A percentile compares a stretch with the other conserved stretches of the same genome.
phyloP scores from a whole-genome alignment of 1,140 invertebrate species.

The Drosophila pseudoobscura region DNA sequence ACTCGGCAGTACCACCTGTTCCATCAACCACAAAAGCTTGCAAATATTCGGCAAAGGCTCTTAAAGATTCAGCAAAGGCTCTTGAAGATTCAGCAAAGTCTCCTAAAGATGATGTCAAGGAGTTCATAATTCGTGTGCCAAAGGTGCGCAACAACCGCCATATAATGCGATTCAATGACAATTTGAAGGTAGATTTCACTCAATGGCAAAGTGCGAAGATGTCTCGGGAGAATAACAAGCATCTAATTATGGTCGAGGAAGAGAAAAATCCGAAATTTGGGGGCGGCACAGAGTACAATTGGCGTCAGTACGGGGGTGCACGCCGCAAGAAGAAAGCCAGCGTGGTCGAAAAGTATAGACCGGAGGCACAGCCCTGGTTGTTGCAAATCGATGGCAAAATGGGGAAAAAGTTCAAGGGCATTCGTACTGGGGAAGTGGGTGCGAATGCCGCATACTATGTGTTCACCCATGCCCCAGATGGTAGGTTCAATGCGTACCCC shows the following conservation, averaged over 20 bases:
- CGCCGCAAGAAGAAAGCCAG: conserved; percentile 91
- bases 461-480: conserved; percentile 96
- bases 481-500: conserved; percentile 96
- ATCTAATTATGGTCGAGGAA: conserved; percentile 91
- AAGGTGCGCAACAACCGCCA: conserved; percentile 92
- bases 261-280: conserved; percentile 95
- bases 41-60: no score
- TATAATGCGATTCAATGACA: conserved; percentile 96
- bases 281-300: conserved; percentile 92
- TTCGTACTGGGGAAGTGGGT: conserved; percentile 95
- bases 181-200: conserved; percentile 93
- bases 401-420: conserved; percentile 95
- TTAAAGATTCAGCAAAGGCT: no score
- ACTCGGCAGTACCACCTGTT: conserved; percentile 17
- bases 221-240: conserved; percentile 96
- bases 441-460: conserved; percentile 98
- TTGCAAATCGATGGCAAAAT: conserved; percentile 95
- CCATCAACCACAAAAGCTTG: conserved; percentile 2
- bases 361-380: conserved; percentile 97
- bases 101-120: conserved; percentile 53
- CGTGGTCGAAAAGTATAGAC: conserved; percentile 92
- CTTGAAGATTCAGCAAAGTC: no score
- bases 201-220: conserved; percentile 95
- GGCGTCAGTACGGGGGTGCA: conserved; percentile 96
- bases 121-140: conserved; percentile 90